These are phyloP conservation scores for Dromaius novaehollandiae DNA, from an alignment of 2,113 vertebrate genomes.

Conservation along the genomic window DNA sequence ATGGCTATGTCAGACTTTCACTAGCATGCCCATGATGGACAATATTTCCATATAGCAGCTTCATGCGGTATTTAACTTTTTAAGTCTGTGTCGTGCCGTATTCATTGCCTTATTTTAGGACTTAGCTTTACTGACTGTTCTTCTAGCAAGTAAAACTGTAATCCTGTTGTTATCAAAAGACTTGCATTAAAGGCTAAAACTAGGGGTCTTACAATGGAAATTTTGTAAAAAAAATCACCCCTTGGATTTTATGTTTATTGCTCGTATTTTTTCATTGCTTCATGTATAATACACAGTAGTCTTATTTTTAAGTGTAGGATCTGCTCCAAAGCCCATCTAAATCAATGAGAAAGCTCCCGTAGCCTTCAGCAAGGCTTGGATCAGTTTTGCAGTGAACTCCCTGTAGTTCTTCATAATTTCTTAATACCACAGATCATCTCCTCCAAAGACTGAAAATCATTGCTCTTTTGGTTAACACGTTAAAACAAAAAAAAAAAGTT, in stretches of 20 bases:
- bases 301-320: neutral
- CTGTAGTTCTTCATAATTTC: neutral
- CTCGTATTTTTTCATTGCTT: neutral
- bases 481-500: neutral
- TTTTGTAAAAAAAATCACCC: neutral
- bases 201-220: neutral
- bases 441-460: neutral
- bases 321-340: neutral
- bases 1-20: neutral
- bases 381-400: neutral
- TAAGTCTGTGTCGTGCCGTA: neutral
- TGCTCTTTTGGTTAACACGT: neutral
- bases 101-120: neutral
- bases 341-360: neutral
- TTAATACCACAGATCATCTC: neutral
- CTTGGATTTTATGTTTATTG: neutral
- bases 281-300: neutral
- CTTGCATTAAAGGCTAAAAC: neutral
- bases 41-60: neutral
- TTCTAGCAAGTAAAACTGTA: neutral
- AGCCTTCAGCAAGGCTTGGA: neutral
- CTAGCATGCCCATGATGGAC: neutral
- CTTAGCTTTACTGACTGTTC: neutral
- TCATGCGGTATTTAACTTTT: neutral
- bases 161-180: neutral